These are phyloP conservation scores for Bujurquina vittata DNA, from an alignment of 2,113 vertebrate genomes.

Conservation along the genomic window DNA sequence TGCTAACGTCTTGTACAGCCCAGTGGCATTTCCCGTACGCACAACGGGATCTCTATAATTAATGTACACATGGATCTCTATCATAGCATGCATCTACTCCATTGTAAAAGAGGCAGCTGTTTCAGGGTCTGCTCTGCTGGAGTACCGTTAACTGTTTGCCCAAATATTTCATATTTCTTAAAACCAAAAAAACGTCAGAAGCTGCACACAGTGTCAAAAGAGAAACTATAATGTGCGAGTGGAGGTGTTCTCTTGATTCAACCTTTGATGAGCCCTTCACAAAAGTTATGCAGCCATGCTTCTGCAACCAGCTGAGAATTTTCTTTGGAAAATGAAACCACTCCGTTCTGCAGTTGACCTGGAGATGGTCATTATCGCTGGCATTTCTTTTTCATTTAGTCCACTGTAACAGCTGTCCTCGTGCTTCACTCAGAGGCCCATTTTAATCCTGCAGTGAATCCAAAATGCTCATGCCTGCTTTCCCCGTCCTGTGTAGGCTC, in stretches of 20 bases:
- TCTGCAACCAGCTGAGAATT: constrained; percentile 46
- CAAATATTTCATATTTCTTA: background rate
- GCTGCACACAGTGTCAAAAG: constrained; percentile 17
- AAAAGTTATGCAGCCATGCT: constrained; percentile 52
- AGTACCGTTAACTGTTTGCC: constrained; percentile 4
- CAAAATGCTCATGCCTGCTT: constrained; percentile 5
- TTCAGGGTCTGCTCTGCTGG: background rate
- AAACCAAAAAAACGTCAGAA: constrained; percentile 14
- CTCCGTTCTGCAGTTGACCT: constrained; percentile 19
- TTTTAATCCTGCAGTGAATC: constrained; percentile 41
- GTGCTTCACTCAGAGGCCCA: constrained; percentile 31
- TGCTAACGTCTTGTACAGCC: background rate
- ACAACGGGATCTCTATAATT: background rate
- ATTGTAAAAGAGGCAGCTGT: background rate
- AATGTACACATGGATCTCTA: too few relatives aligned
- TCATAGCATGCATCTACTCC: background rate
- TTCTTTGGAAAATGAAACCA: constrained; percentile 34
- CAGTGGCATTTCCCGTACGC: background rate
- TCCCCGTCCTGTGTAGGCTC: background rate
- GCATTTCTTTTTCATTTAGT: constrained; percentile 57
- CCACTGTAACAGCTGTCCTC: constrained; percentile 22
- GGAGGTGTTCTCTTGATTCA: constrained; percentile 40
- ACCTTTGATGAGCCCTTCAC: constrained; percentile 45
- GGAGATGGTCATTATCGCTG: constrained; percentile 52
- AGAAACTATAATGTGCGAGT: constrained; percentile 22